Percentiles rank a stretch among this genome's conserved stretches.
Evolutionary conservation across 2,888 invertebrate species (phyloP).

Genomic region (Salpingus planirostris): DNA sequence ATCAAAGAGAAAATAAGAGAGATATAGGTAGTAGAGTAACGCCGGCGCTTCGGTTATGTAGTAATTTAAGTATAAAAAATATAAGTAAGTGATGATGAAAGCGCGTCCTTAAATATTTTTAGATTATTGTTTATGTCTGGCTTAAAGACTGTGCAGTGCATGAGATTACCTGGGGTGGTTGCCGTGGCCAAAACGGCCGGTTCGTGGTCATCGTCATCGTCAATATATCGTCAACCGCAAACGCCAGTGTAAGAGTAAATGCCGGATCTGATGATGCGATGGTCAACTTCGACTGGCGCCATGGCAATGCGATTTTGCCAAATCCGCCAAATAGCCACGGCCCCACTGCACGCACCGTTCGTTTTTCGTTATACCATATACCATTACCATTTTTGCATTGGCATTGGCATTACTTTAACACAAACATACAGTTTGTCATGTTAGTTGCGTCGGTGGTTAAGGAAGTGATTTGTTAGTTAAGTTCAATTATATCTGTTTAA

Average conservation of each 20-base stretch:
- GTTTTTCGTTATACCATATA: no score
- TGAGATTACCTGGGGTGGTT: conserved; percentile 37
- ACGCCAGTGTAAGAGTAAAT: conserved; percentile 1
- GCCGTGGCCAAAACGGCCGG: conserved; percentile 27
- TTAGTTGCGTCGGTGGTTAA: conserved; percentile 16
- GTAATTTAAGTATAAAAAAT: no score
- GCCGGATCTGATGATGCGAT: neutral
- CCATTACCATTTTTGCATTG: no score
- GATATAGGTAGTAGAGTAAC: conserved; percentile 8
- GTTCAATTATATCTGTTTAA: conserved; percentile 8
- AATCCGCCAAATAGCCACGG: conserved; percentile 13
- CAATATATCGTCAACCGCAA: conserved; percentile 8
- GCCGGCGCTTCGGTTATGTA: no score
- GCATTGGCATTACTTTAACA: conserved; percentile 29
- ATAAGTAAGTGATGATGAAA: no score
- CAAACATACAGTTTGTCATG: conserved; percentile 25
- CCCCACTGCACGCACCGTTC: conserved; percentile 40
- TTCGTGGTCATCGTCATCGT: no score
- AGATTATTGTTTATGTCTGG: conserved; percentile 32
- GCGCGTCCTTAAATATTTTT: no score
- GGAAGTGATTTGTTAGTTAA: no score
- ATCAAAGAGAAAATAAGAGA: conserved; percentile 13
- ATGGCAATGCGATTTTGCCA: conserved; percentile 11
- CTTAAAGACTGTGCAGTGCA: conserved; percentile 34
- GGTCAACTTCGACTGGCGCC: conserved; percentile 11